These are phyloP conservation scores for Drosophila arawakana DNA, from an alignment of 1,140 invertebrate species.

Conservation along the genomic window DNA sequence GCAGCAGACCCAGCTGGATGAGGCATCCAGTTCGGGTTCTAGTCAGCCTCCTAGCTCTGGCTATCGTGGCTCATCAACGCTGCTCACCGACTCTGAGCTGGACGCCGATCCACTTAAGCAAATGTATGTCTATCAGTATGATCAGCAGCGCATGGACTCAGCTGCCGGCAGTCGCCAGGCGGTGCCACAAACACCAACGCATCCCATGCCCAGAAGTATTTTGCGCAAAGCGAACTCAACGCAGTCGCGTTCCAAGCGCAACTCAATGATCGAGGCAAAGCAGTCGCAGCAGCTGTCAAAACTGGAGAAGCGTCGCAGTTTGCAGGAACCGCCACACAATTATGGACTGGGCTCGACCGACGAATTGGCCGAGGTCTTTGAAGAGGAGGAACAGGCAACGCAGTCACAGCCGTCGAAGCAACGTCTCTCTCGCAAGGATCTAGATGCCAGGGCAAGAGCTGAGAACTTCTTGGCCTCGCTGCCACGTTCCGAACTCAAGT, in stretches of 20 bases:
- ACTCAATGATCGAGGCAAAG: conserved; percentile 92
- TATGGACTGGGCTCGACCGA: conserved; percentile 86
- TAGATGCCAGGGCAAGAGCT: conserved; percentile 76
- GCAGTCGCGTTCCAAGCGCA: conserved; percentile 87
- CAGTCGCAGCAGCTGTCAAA: conserved; percentile 86
- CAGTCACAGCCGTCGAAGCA: conserved; percentile 84
- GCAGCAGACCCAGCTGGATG: conserved; percentile 69
- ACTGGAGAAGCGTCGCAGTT: conserved; percentile 88
- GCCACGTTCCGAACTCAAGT: conserved; percentile 82
- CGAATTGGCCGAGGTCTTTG: conserved; percentile 86
- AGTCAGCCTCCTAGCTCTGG: conserved; percentile 93
- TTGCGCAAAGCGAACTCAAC: conserved; percentile 75
- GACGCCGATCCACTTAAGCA: conserved; percentile 83
- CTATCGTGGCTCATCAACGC: conserved; percentile 93
- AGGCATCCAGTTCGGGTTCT: conserved; percentile 88
- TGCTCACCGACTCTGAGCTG: conserved; percentile 91
- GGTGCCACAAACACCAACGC: conserved; percentile 76
- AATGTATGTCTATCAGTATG: conserved; percentile 92
- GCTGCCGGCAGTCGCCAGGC: conserved; percentile 58
- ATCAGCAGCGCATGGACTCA: conserved; percentile 86
- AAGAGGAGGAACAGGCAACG: conserved; percentile 85
- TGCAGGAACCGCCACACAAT: conserved; percentile 90
- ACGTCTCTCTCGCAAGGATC: conserved; percentile 85
- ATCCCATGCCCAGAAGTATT: conserved; percentile 85
- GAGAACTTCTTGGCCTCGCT: conserved; percentile 79